Percentiles rank a stretch among this genome's conserved stretches.
These are phyloP conservation scores for Lysiphlebus fabarum DNA, from an alignment of 1,140 invertebrate species.

Conservation along the genomic window DNA sequence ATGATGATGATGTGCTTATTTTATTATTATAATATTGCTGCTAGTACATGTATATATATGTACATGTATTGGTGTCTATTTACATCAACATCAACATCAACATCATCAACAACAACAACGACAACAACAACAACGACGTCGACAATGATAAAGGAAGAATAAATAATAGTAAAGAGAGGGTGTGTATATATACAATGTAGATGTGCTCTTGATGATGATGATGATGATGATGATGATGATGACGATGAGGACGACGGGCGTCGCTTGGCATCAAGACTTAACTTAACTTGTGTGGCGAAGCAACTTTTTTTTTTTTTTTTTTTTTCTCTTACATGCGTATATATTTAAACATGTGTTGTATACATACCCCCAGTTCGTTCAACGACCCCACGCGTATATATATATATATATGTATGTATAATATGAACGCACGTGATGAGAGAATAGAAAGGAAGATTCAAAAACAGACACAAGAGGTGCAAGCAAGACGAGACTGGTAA, in stretches of 20 bases:
- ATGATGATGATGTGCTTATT: too few relatives aligned
- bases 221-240: too few relatives aligned
- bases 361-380: constrained; percentile 45
- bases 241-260: not conserved
- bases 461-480: constrained; percentile 23
- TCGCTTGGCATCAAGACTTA: constrained; percentile 30
- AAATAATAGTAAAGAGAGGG: too few relatives aligned
- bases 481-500: constrained; percentile 19
- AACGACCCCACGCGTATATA: constrained; percentile 43
- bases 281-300: constrained; percentile 30
- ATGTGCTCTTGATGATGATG: too few relatives aligned
- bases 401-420: constrained; percentile 1
- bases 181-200: too few relatives aligned
- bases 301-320: not conserved
- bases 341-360: constrained; percentile 8
- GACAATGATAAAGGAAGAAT: too few relatives aligned
- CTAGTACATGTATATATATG: too few relatives aligned
- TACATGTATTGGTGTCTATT: too few relatives aligned
- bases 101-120: too few relatives aligned
- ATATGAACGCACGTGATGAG: constrained; percentile 37
- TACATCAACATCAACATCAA: too few relatives aligned
- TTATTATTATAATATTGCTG: too few relatives aligned
- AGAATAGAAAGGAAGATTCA: constrained; percentile 22
- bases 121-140: too few relatives aligned
- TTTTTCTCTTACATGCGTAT: not conserved